Conservation (phyloP, 1,140 invertebrate species). For the Musca vetustissima region DNA sequence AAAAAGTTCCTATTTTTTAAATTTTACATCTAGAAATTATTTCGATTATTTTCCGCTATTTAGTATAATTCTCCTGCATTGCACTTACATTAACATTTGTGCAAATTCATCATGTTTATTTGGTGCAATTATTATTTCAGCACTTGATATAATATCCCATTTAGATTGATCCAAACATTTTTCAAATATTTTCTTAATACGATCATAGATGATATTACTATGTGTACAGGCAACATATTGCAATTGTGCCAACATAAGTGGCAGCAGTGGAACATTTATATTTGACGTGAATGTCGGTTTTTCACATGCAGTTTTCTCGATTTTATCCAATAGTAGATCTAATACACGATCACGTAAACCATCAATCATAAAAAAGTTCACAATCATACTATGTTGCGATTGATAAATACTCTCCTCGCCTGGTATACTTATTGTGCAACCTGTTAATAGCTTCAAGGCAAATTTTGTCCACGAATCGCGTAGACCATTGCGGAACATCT, state of each 20-base stretch:
- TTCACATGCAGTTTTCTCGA: slow-evolving; percentile 43
- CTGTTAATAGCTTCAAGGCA: slow-evolving; percentile 51
- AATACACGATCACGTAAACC: slow-evolving; percentile 54
- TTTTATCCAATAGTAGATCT: slow-evolving; percentile 53
- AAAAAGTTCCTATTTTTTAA: not conserved
- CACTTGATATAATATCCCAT: slow-evolving; percentile 44
- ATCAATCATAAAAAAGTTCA: slow-evolving; percentile 56
- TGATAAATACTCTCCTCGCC: slow-evolving; percentile 44
- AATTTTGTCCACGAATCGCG: slow-evolving; percentile 45
- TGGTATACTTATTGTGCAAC: slow-evolving; percentile 44
- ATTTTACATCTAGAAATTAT: not conserved
- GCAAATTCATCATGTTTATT: slow-evolving; percentile 51
- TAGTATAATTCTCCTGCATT: too few relatives aligned
- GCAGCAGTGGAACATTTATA: slow-evolving; percentile 35
- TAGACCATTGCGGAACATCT: slow-evolving; percentile 54
- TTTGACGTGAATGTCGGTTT: not conserved
- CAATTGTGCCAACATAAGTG: slow-evolving; percentile 44
- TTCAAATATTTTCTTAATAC: slow-evolving; percentile 43
- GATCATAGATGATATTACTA: slow-evolving; percentile 39
- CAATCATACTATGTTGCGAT: slow-evolving; percentile 57
- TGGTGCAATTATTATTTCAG: slow-evolving; percentile 43
- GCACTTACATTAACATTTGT: slow-evolving; percentile 43
- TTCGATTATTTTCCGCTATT: too few relatives aligned
- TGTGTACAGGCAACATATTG: slow-evolving; percentile 45
- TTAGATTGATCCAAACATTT: slow-evolving; percentile 33